These are phyloP conservation scores for Brachyopa scutellaris DNA, from an alignment of 2,888 invertebrate species.

Conservation along the genomic window DNA sequence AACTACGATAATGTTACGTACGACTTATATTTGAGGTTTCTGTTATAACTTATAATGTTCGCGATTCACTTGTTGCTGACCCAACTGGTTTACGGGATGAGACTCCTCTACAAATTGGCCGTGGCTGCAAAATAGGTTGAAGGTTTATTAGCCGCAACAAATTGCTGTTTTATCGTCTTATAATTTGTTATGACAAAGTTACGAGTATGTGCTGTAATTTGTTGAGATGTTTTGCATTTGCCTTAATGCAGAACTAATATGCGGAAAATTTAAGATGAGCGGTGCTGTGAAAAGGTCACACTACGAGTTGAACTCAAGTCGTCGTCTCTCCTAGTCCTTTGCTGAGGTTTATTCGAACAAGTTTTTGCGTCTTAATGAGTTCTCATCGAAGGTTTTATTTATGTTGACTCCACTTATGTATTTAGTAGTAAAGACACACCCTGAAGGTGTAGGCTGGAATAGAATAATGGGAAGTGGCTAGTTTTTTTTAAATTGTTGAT, in stretches of 20 bases:
- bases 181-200: constrained; percentile 39
- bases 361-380: too few species aligned
- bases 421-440: too few species aligned
- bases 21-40: constrained; percentile 1
- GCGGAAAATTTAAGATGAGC: neutral
- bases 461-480: too few species aligned
- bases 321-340: too few species aligned
- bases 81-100: constrained; percentile 21
- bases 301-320: neutral
- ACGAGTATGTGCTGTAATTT: constrained; percentile 9
- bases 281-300: neutral
- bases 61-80: constrained; percentile 17
- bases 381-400: too few species aligned
- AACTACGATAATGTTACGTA: too few species aligned
- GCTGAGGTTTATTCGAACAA: too few species aligned
- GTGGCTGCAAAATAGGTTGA: constrained; percentile 14
- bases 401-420: too few species aligned
- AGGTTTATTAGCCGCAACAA: constrained; percentile 34
- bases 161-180: constrained; percentile 32
- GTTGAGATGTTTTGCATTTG: neutral
- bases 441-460: too few species aligned
- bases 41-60: neutral
- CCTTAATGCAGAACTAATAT: neutral
- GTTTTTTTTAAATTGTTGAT: too few species aligned
- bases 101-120: constrained; percentile 11